Evolutionary conservation across 2,797 vertebrate species (phyloP).

Genomic region (Myioborus melanocephalus): DNA sequence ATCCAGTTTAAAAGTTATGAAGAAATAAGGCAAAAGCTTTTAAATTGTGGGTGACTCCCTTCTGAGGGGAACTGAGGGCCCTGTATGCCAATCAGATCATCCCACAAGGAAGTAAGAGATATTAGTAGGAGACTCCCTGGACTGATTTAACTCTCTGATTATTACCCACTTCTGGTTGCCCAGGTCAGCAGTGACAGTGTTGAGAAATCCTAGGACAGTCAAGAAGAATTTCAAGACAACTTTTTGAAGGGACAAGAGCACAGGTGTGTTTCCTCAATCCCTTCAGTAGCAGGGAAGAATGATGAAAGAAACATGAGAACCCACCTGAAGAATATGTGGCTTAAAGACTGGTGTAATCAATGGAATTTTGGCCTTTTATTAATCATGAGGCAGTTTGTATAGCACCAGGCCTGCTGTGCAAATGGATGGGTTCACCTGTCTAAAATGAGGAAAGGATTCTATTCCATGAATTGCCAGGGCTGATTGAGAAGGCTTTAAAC

Average conservation of each 20-base stretch:
- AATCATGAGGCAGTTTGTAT: not conserved
- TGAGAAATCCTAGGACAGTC: not conserved
- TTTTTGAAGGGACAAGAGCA: not conserved
- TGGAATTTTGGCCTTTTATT: not conserved
- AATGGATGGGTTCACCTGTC: not conserved
- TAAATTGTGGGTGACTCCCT: not conserved
- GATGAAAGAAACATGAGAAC: not conserved
- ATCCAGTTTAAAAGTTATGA: not conserved
- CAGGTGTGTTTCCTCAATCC: not conserved
- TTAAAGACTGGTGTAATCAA: accelerated
- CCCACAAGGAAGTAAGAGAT: not conserved
- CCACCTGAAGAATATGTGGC: not conserved
- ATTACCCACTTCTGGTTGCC: not conserved
- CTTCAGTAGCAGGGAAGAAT: not conserved
- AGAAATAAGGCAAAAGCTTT: not conserved
- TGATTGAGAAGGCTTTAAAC: not conserved
- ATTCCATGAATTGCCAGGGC: not conserved
- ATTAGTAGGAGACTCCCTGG: no score
- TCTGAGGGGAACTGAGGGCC: not conserved
- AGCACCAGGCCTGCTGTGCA: not conserved
- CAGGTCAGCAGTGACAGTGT: not conserved
- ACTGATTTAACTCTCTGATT: not conserved
- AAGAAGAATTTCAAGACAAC: not conserved
- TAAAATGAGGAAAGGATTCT: not conserved
- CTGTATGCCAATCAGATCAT: not conserved